These are phyloP conservation scores for Nephrotoma appendiculata DNA, from an alignment of 2,888 invertebrate species.

Conservation along the genomic window DNA sequence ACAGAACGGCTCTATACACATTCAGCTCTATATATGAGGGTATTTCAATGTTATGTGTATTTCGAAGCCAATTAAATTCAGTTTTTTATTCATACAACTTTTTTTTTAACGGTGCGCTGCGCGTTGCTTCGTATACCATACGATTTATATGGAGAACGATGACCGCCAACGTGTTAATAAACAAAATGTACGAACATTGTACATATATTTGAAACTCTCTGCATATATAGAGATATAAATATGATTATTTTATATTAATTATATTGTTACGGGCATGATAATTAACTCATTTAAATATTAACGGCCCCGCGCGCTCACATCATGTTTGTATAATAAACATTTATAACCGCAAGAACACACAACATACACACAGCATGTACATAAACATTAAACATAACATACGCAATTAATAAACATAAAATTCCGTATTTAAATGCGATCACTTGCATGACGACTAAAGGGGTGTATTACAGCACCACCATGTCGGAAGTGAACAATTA, in stretches of 20 bases:
- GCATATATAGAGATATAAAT: background rate
- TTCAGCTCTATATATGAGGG: background rate
- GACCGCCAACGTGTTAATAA: background rate
- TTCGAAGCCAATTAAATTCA: background rate
- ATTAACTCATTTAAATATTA: slow-evolving; percentile 1
- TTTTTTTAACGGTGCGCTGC: background rate
- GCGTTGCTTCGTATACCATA: background rate
- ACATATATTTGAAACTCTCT: background rate
- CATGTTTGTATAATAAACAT: background rate
- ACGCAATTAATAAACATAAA: background rate
- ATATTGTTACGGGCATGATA: background rate
- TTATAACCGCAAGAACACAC: background rate
- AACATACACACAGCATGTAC: background rate
- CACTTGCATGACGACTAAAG: background rate
- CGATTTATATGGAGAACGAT: background rate
- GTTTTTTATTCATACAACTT: background rate
- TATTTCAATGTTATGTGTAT: background rate
- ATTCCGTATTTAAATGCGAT: background rate
- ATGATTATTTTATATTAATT: slow-evolving; percentile 1
- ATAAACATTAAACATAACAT: background rate
- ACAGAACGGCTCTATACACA: background rate
- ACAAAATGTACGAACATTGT: background rate
- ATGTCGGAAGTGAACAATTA: background rate
- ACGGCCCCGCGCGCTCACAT: background rate
- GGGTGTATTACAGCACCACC: background rate